Base-by-base conservation (phyloP, 1,140 invertebrate genomes). In the Tetranychus urticae region DNA sequence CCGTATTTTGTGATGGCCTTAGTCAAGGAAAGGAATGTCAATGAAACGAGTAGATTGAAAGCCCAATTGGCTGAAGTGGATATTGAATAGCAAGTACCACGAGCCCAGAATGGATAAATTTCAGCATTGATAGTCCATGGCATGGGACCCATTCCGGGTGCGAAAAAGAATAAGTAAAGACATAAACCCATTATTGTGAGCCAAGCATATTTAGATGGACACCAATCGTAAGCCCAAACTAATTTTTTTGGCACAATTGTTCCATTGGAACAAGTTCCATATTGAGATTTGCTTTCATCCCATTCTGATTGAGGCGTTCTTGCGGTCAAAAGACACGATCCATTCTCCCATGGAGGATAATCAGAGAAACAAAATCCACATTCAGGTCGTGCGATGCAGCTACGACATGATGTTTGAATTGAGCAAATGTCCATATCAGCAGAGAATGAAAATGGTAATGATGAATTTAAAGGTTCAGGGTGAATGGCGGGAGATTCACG, bases 71-170 rank as follows among this genome's bases (percentile, higher is more conserved):
- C 69, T 36, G 78, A 77, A 13, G 80, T 79, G 10, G 79, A 70
- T 14, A 78, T 70, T n/a, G 77, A 72, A 61, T 73, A 79, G 46
- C 77, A 78, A 1, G 75, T 75, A 63, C 77, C 73, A 59, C 80
- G 67, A 8, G 78, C 77, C 80, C 80, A 81, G 35, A 77, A 67
- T 10, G 80, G 80, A 68, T 79, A 81, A 54, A 81, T 79, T 69
- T 81, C 80, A 23, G 78, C 77, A 67, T 80, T 81, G 12, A 81
- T 75, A 3, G 79, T 79, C 80, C 80, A 81, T 47, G 80, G 80
- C 74, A 81, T 78, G 31, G 79, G 77, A 12, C 79, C 79, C 75
- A 79, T 79, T 35, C 79, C 77, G 66, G 76, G 75, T 55, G 76
- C 74, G 70, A 78, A 78, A 58, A 73, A 77, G 47, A 77, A 67